Evolutionary conservation across 1,140 invertebrate genomes (phyloP).

Genomic region (Trichonephila clavata): DNA sequence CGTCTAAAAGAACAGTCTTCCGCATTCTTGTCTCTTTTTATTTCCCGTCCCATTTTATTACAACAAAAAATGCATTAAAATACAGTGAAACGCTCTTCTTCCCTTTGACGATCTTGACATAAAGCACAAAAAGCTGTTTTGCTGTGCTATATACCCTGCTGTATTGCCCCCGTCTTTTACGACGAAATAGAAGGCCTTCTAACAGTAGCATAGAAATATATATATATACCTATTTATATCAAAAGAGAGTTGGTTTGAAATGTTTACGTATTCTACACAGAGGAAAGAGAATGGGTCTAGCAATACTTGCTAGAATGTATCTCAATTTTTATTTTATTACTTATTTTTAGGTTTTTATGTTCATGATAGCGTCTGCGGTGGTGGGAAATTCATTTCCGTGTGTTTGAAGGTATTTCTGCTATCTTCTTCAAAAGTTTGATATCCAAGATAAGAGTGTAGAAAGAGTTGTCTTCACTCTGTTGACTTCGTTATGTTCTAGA

Average conservation of each 20-base stretch:
- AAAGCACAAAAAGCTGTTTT: conserved; percentile 34
- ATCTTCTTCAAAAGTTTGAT: not conserved
- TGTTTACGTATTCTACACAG: not conserved
- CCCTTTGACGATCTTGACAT: conserved; percentile 15
- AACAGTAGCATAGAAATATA: not conserved
- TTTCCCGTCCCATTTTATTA: not conserved
- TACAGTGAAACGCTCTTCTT: conserved; percentile 33
- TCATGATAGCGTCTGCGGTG: not conserved
- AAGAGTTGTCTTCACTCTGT: no score
- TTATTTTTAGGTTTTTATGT: not conserved
- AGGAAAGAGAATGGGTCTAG: not conserved
- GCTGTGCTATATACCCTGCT: not conserved
- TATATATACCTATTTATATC: conserved; percentile 10
- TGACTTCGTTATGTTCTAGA: no score
- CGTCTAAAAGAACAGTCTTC: not conserved
- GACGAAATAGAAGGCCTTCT: not conserved
- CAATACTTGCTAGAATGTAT: not conserved
- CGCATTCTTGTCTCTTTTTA: not conserved
- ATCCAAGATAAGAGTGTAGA: not conserved
- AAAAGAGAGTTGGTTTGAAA: not conserved
- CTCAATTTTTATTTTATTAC: not conserved
- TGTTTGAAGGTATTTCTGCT: not conserved
- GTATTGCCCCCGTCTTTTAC: not conserved
- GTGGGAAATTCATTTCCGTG: not conserved
- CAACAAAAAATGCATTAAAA: conserved; percentile 29